Percentiles rank a stretch among this genome's conserved stretches.
These are phyloP conservation scores for Choloepus hoffmanni DNA, from an alignment of 2,113 vertebrate genomes.

Conservation along the genomic window DNA sequence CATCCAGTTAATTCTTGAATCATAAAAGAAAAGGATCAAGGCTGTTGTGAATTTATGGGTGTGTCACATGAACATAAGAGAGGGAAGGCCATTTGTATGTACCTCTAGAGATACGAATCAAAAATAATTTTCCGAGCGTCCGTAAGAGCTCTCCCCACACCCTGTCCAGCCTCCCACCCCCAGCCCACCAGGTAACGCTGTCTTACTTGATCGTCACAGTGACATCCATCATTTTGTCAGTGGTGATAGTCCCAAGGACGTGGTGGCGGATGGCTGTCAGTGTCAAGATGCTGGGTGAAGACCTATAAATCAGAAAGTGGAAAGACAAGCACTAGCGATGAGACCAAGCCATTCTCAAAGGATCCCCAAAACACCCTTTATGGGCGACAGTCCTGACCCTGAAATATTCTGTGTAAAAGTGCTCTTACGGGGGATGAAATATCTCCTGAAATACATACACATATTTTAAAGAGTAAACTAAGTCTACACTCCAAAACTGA, in stretches of 20 bases:
- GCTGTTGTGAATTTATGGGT: not conserved
- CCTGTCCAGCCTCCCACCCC: not conserved
- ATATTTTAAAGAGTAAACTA: not conserved
- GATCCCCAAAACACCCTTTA: not conserved
- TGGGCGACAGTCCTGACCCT: not conserved
- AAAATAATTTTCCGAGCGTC: not conserved
- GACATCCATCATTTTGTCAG: constrained; percentile 96
- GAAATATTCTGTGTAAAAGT: not conserved
- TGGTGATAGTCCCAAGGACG: constrained; percentile 95
- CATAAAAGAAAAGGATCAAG: constrained; percentile 17
- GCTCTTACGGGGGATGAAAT: not conserved
- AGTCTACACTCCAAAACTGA: not conserved
- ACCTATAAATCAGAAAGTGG: constrained; percentile 87
- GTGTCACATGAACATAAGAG: not conserved
- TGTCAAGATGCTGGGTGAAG: constrained; percentile 96
- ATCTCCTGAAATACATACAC: not conserved
- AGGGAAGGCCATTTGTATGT: not conserved
- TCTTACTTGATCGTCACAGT: constrained; percentile 97
- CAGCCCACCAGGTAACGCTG: rapidly evolving
- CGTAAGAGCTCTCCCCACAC: not conserved
- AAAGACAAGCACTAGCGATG: not conserved
- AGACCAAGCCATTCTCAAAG: not conserved
- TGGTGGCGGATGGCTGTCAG: constrained; percentile 97
- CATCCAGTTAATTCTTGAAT: not conserved
- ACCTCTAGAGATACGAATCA: constrained; percentile 8